Evolutionary conservation across 2,888 invertebrate genomes (phyloP).

Genomic region (Epirrita christyi): DNA sequence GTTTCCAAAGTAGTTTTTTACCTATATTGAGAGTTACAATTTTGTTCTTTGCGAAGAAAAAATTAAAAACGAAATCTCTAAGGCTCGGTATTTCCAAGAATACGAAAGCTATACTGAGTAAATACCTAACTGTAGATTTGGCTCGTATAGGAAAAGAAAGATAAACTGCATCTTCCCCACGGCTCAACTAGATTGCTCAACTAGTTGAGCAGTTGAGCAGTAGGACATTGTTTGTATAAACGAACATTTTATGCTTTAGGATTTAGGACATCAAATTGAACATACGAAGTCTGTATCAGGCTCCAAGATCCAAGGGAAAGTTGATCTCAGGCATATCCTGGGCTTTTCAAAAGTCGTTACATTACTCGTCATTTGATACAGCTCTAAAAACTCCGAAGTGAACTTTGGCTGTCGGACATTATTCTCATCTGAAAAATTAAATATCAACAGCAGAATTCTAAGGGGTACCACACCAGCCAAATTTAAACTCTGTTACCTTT

Average conservation of each 20-base stretch:
- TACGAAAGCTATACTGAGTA: background rate
- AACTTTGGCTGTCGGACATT: conserved; percentile 71
- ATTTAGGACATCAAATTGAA: conserved; percentile 25
- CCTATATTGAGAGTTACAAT: too few species aligned
- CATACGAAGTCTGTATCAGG: conserved; percentile 76
- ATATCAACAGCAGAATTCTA: conserved; percentile 33
- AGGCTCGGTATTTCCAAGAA: too few species aligned
- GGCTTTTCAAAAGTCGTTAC: conserved; percentile 73
- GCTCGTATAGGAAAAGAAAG: conserved; percentile 4
- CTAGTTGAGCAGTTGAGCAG: too few species aligned
- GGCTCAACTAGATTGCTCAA: too few species aligned
- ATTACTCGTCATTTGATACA: conserved; percentile 69
- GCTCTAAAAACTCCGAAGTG: conserved; percentile 65
- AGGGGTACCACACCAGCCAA: conserved; percentile 9
- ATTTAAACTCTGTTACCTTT: conserved; percentile 58
- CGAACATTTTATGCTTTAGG: too few species aligned
- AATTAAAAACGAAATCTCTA: too few species aligned
- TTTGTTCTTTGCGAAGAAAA: too few species aligned
- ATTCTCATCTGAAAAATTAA: conserved; percentile 62
- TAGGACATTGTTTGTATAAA: too few species aligned
- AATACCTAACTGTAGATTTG: background rate
- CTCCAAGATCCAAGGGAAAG: conserved; percentile 80
- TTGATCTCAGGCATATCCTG: conserved; percentile 67
- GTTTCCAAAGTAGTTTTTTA: conserved; percentile 10
- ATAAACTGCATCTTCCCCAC: too few species aligned